Conservation (phyloP, 2,797 vertebrate species). For the Smutsia temminckii region DNA sequence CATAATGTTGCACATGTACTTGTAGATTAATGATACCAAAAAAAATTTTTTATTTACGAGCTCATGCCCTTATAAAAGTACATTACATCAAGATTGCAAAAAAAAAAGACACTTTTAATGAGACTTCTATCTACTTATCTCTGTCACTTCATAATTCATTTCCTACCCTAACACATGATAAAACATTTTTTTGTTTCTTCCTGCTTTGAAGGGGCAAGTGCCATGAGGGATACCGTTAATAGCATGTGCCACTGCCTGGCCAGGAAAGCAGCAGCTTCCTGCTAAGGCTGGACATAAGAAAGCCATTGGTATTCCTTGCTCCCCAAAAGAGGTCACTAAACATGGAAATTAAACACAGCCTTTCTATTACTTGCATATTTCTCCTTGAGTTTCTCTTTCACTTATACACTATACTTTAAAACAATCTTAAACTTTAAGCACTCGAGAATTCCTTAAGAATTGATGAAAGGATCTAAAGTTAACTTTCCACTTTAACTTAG, state of each 20-base stretch:
- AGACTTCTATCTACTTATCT: background rate
- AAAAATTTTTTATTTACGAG: slow-evolving; percentile 67
- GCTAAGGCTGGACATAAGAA: background rate
- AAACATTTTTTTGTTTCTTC: background rate
- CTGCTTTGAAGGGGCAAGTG: slow-evolving; percentile 33
- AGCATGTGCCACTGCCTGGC: background rate
- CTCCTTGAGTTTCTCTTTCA: slow-evolving; percentile 23
- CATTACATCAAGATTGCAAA: slow-evolving; percentile 68
- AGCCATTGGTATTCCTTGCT: slow-evolving; percentile 11
- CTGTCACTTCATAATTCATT: slow-evolving; percentile 54
- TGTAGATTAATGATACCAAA: no score
- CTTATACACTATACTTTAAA: slow-evolving; percentile 36
- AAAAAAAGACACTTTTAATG: slow-evolving; percentile 30
- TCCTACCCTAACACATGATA: slow-evolving; percentile 10
- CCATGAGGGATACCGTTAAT: background rate
- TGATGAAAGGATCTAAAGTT: slow-evolving; percentile 27
- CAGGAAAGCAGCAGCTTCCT: slow-evolving; percentile 19
- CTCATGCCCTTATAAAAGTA: slow-evolving; percentile 56
- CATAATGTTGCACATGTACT: no score
- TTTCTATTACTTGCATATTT: slow-evolving; percentile 8
- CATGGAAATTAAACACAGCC: background rate
- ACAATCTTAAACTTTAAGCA: slow-evolving; percentile 54
- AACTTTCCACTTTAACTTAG: slow-evolving; percentile 53
- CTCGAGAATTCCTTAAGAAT: slow-evolving; percentile 56
- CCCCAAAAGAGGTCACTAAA: slow-evolving; percentile 17